Base-by-base conservation (phyloP, 2,888 invertebrate species). In the Megalurothrips usitatus region DNA sequence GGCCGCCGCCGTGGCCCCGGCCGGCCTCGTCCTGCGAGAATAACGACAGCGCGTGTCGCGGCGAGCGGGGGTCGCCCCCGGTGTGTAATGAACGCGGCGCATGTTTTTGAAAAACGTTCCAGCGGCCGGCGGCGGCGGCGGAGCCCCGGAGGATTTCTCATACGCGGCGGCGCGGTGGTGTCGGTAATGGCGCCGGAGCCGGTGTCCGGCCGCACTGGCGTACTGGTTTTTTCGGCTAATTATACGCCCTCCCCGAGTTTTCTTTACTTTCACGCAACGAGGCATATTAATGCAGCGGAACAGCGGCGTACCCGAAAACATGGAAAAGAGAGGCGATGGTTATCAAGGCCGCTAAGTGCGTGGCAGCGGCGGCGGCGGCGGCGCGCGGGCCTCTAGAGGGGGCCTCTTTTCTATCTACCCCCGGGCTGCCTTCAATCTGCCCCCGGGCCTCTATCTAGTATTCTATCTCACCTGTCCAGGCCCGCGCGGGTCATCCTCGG, bases 221-320 rank as follows among this genome's bases (percentile, higher is more conserved):
- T 58, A 19, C 19, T 43, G 34, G 58, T 58, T 75, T 75, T 23
- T 26, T 75, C 68, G 68, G 26, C 68, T 75, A 75, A 75, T 75
- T 75, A 75, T 75, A 75, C 26, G 26, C 23, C 23, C 26, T n/a
- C n/a, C 68, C 23, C 26, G 58, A 14, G 58, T 75, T 75, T 75
- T 75, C 68, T 75, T 75, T 26, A 75, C 68, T 75, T 75, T 75
- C 23, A 75, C 68, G 68, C 68, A 75, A 75, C 68, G 68, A 75
- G 68, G 68, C 68, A 26, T 75, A 75, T 75, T 75, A 75, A 75
- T 75, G n/a, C 68, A 75, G 68, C 68, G 68, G 68, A 75, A 75
- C 68, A 75, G 68, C 68, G 26, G 68, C 26, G 11, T 8, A n/a
- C 26, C 68, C 68, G 9, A 75, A 75, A 75, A 75, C 68, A 26